Base-by-base conservation (phyloP, 2,113 vertebrate species). In the Nyctibius bracteatus region DNA sequence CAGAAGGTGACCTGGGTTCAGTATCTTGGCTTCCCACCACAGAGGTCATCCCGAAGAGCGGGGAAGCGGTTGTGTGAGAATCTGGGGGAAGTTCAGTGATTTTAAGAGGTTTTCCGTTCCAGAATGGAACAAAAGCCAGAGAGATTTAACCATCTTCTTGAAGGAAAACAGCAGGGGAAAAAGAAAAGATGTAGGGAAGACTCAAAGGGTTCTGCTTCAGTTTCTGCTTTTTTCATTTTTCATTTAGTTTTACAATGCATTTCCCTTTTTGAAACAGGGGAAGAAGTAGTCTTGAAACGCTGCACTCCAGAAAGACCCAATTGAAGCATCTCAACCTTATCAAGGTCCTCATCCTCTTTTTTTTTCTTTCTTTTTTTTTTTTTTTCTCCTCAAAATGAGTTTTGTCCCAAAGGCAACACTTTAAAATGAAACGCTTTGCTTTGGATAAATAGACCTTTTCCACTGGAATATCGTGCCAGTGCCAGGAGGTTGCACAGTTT, bases 81-180 rank as follows among this genome's bases (percentile, higher is more conserved):
- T 30, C 16, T 88, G 46, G 22, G 70, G 54, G 66, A 85, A 87
- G 66, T 49, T 91, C 44, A 75, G 30, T 49, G 65, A 72, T 94
- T 94, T 93, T 88, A 90, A 79, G 62, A 86, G 49, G 62, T 71
- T 93, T 95, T 90, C 90, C 2, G 0, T 82, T 95, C 62, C 81
- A 79, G 57, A 67, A 88, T 20, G 51, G 67, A 97, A 90, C 37
- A 95, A 96, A 95, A 92, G 47, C 41, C 71, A 73, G 59, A n/a
- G 46, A 92, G 62, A 78, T 80, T 88, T 88, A 92, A 92, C 75
- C 3, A 5, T 37, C 71, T 73, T 83, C 82, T 94, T 90, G 68
- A 95, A 94, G 88, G n/a, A 95, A 95, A 94, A 62, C 71, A 90
- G 92, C 82, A 94, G 72, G 80, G 39, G n/a, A 12, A 96, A 92